phyloP scores from a whole-genome alignment of 2,113 vertebrate species.

The Pterophyllum scalare region DNA sequence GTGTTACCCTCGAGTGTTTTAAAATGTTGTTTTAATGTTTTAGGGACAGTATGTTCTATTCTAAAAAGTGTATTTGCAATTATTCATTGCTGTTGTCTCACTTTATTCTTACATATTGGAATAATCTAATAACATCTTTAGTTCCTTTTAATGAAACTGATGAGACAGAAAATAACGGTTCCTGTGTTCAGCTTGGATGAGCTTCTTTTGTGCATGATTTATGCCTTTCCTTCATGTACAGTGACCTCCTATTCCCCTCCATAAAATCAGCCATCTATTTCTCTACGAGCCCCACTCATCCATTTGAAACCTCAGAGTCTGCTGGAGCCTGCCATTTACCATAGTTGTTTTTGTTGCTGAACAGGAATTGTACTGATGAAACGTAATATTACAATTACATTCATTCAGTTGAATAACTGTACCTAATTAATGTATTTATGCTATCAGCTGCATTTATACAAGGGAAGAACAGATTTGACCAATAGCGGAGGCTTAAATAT shows the following conservation, averaged over 20 bases:
- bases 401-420: background rate
- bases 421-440: background rate
- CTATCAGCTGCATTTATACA: background rate
- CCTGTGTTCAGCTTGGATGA: constrained; percentile 40
- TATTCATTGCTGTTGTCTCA: background rate
- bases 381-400: background rate
- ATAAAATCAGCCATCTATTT: constrained; percentile 51
- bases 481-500: constrained; percentile 1
- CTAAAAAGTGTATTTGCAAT: background rate
- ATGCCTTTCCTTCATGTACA: constrained; percentile 42
- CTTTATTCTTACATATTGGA: background rate
- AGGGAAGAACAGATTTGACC: background rate
- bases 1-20: background rate
- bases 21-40: no score
- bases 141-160: background rate
- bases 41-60: accelerated
- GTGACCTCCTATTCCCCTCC: constrained; percentile 48
- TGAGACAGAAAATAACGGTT: background rate
- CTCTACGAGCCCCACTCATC: constrained; percentile 22
- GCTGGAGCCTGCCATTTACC: background rate
- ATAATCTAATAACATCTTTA: background rate
- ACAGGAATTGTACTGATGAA: background rate
- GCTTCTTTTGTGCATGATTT: constrained; percentile 50
- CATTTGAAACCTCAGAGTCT: constrained; percentile 34
- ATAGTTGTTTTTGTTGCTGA: background rate